Conservation (phyloP, 2,888 invertebrate species). For the Cryptocheilus praepositus region DNA sequence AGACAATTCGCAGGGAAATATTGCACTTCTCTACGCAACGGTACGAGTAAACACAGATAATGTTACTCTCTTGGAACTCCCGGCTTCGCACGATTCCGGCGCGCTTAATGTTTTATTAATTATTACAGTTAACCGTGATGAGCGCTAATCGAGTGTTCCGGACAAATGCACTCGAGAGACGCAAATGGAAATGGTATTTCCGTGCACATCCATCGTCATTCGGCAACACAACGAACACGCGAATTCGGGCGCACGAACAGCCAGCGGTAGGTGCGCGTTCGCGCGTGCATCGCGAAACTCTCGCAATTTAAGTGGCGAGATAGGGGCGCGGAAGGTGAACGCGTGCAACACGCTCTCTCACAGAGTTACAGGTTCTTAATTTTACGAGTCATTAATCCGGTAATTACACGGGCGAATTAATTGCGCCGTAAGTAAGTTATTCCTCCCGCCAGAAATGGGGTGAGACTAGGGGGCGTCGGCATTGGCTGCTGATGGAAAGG, state of each 20-base stretch:
- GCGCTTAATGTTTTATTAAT: slow-evolving; percentile 49
- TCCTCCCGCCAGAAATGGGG: slow-evolving; percentile 43
- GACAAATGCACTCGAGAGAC: slow-evolving; percentile 40
- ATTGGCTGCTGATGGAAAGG: not conserved
- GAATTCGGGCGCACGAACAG: slow-evolving; percentile 11
- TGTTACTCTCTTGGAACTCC: not conserved
- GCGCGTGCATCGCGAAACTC: slow-evolving; percentile 9
- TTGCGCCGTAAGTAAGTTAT: slow-evolving; percentile 69
- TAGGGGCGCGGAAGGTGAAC: slow-evolving; percentile 27
- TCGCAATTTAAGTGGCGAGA: not conserved
- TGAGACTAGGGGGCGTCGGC: not conserved
- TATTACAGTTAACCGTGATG: slow-evolving; percentile 53
- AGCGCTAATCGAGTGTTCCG: slow-evolving; percentile 49
- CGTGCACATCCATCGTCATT: not conserved
- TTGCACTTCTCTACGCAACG: too few species aligned
- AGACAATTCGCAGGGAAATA: too few species aligned
- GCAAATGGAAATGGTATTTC: slow-evolving; percentile 9
- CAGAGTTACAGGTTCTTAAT: slow-evolving; percentile 64
- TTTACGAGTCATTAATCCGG: slow-evolving; percentile 67
- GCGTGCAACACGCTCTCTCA: slow-evolving; percentile 50
- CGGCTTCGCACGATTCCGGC: not conserved
- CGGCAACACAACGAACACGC: not conserved
- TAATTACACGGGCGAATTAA: slow-evolving; percentile 69
- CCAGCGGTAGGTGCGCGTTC: slow-evolving; percentile 9
- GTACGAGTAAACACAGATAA: too few species aligned